A percentile compares a stretch with the other conserved stretches of the same genome.
phyloP scores from a whole-genome alignment of 35 echinoderm and acorn worm genomes.

The Apostichopus californicus region DNA sequence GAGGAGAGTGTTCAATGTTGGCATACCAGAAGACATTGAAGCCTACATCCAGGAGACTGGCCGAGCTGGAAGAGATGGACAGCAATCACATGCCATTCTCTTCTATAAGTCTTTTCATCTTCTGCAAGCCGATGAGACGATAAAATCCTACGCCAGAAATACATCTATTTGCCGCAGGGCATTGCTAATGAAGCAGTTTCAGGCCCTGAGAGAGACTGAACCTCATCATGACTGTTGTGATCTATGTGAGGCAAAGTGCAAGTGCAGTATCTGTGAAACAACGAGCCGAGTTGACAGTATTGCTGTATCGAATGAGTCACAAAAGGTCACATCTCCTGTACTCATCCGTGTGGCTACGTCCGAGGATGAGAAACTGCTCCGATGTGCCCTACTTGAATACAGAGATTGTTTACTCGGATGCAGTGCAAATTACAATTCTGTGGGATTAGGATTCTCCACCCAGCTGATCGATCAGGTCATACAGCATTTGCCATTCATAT shows the following conservation, averaged over 20 bases:
- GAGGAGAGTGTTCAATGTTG: neutral
- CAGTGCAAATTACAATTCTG: too few species aligned
- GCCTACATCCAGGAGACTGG: neutral
- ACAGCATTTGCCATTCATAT: too few species aligned
- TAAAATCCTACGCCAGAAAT: neutral
- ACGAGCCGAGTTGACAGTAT: too few species aligned
- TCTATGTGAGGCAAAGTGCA: constrained; percentile 7
- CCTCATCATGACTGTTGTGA: constrained; percentile 27
- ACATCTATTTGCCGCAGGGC: constrained; percentile 11
- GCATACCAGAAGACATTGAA: constrained; percentile 11
- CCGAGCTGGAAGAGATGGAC: neutral
- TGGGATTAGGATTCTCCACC: too few species aligned
- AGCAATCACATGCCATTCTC: neutral
- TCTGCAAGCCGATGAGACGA: constrained; percentile 18
- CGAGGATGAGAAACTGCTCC: too few species aligned
- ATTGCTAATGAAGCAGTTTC: neutral
- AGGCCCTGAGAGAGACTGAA: neutral
- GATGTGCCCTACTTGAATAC: too few species aligned
- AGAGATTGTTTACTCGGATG: too few species aligned
- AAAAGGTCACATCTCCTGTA: too few species aligned
- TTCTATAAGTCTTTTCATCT: constrained; percentile 25
- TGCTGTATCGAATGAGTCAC: too few species aligned
- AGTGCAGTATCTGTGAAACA: neutral
- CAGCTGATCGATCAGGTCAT: too few species aligned
- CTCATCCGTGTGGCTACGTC: too few species aligned